Evolutionary conservation across 2,797 vertebrate genomes (phyloP).

Genomic region (Okamejei kenojei): DNA sequence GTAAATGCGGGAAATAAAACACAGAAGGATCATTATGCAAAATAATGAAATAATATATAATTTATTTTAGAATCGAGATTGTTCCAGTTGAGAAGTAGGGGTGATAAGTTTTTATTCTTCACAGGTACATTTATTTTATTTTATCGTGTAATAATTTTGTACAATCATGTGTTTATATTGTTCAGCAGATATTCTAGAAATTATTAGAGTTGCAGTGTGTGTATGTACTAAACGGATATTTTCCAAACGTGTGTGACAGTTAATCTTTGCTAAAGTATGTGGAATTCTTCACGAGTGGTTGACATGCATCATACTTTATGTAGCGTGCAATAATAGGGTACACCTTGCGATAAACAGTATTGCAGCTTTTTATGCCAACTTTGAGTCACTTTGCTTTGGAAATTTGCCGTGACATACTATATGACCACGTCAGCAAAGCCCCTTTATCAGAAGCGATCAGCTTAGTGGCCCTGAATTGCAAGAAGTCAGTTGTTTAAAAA

Average conservation of each 20-base stretch:
- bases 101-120: background rate
- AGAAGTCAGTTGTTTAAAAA: background rate
- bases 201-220: background rate
- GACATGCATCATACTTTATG: background rate
- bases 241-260: background rate
- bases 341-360: background rate
- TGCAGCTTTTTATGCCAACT: background rate
- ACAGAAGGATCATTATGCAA: background rate
- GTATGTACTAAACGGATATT: no score
- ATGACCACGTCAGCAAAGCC: background rate
- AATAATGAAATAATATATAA: background rate
- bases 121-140: constrained; percentile 2
- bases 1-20: background rate
- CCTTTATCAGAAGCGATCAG: background rate
- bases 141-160: background rate
- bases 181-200: background rate
- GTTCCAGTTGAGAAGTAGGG: background rate
- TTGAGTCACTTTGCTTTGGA: background rate
- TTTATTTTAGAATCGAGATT: background rate
- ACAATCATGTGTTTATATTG: background rate
- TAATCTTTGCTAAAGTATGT: background rate
- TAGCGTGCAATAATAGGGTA: background rate
- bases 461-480: background rate
- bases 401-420: background rate
- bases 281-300: background rate